These are phyloP conservation scores for Agriopis aurantiaria DNA, from an alignment of 2,888 invertebrate genomes.

Conservation along the genomic window DNA sequence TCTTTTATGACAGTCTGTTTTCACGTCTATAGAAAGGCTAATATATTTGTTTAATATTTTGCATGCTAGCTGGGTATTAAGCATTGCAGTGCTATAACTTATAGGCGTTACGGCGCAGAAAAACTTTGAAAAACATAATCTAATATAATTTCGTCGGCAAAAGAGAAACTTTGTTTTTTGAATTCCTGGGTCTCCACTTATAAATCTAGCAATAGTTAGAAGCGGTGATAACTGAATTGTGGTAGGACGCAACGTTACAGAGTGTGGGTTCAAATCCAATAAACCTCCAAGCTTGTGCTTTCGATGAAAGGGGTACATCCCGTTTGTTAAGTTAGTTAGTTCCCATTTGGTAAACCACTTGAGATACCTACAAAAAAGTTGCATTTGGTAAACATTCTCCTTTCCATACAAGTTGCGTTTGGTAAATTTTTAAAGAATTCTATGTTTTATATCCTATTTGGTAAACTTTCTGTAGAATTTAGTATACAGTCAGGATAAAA, in stretches of 20 bases:
- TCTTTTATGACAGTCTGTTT: slow-evolving; percentile 22
- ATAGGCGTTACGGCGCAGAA: slow-evolving; percentile 15
- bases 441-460: too few relatives aligned
- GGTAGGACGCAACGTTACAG: neutral
- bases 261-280: neutral
- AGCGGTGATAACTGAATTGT: neutral
- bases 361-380: too few relatives aligned
- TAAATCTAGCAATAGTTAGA: too few relatives aligned
- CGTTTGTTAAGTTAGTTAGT: too few relatives aligned
- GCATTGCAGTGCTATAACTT: slow-evolving; percentile 19
- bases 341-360: too few relatives aligned
- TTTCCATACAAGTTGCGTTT: too few relatives aligned
- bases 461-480: too few relatives aligned
- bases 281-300: neutral
- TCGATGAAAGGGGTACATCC: neutral
- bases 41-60: slow-evolving; percentile 22
- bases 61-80: slow-evolving; percentile 27
- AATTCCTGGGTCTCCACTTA: too few relatives aligned
- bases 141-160: neutral
- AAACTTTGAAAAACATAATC: neutral
- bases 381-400: too few relatives aligned
- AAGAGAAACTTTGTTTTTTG: too few relatives aligned
- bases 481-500: too few relatives aligned
- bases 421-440: too few relatives aligned
- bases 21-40: slow-evolving; percentile 8